These are phyloP conservation scores for Orgyia antiqua DNA, from an alignment of 2,888 invertebrate genomes.

Conservation along the genomic window DNA sequence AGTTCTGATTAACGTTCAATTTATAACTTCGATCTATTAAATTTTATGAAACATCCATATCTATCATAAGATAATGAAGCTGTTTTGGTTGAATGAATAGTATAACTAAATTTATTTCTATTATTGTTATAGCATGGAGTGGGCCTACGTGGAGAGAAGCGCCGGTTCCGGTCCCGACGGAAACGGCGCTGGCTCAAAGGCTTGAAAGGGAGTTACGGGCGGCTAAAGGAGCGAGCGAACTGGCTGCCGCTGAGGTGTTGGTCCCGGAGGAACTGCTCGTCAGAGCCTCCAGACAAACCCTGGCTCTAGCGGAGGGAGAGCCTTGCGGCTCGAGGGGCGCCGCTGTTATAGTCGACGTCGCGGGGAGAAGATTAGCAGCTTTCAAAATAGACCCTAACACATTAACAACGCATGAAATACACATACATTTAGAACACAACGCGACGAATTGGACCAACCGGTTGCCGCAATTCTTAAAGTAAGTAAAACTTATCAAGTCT, in stretches of 20 bases:
- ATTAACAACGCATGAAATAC: conserved; percentile 93
- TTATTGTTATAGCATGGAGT: conserved; percentile 64
- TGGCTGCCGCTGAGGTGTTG: conserved; percentile 90
- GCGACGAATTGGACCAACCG: conserved; percentile 91
- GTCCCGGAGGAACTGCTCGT: conserved; percentile 90
- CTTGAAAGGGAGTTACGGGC: conserved; percentile 88
- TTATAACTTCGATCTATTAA: no score
- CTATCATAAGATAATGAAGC: no score
- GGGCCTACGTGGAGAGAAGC: conserved; percentile 69
- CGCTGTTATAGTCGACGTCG: conserved; percentile 89
- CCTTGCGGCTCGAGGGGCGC: conserved; percentile 94
- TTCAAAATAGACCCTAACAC: conserved; percentile 92
- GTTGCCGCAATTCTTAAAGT: conserved; percentile 94
- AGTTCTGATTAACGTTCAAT: no score
- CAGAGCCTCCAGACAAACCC: conserved; percentile 87
- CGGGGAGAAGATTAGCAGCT: conserved; percentile 87
- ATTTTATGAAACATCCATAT: no score
- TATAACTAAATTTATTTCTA: conserved; percentile 32
- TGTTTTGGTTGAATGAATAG: conserved; percentile 3
- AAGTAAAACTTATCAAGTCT: conserved; percentile 58
- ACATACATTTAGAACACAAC: conserved; percentile 91
- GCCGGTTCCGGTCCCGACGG: conserved; percentile 74
- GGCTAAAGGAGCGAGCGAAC: conserved; percentile 86
- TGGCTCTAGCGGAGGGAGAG: conserved; percentile 91
- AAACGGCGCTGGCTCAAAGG: conserved; percentile 84